These are phyloP conservation scores for Drosophila meridionalis DNA, from an alignment of 2,888 invertebrate genomes.

Conservation along the genomic window DNA sequence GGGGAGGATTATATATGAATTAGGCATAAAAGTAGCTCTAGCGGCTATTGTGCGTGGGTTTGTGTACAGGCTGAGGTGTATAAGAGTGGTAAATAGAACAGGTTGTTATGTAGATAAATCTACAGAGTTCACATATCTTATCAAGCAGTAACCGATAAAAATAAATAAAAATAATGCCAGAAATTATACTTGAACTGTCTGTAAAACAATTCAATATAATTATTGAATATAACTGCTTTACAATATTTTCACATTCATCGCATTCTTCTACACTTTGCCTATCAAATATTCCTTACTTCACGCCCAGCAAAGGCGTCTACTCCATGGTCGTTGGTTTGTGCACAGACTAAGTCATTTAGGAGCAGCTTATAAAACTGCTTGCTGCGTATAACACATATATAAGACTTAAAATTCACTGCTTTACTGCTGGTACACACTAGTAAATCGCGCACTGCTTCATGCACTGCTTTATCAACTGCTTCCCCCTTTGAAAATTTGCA, in stretches of 20 bases:
- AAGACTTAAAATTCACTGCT: not conserved
- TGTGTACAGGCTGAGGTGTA: conserved; percentile 1
- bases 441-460: not conserved
- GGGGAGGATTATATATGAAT: not conserved
- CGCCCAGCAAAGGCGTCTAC: not conserved
- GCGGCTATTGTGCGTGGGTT: conserved; percentile 9
- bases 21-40: conserved; percentile 42
- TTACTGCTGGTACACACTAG: not conserved
- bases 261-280: too few species aligned
- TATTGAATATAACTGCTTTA: too few species aligned
- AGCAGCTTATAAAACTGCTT: not conserved
- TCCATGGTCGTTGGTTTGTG: not conserved
- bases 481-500: not conserved
- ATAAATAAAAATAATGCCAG: too few species aligned
- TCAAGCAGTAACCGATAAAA: too few species aligned
- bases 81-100: not conserved
- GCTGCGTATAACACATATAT: not conserved
- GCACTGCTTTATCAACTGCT: conserved; percentile 20
- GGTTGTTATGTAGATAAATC: not conserved
- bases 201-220: too few species aligned
- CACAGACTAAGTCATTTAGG: not conserved
- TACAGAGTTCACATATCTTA: too few species aligned
- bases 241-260: too few species aligned
- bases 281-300: too few species aligned
- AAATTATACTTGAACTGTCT: too few species aligned